Evolutionary conservation across 64 coral and sea anemone species (phyloP).

Genomic region (Montipora foliosa): DNA sequence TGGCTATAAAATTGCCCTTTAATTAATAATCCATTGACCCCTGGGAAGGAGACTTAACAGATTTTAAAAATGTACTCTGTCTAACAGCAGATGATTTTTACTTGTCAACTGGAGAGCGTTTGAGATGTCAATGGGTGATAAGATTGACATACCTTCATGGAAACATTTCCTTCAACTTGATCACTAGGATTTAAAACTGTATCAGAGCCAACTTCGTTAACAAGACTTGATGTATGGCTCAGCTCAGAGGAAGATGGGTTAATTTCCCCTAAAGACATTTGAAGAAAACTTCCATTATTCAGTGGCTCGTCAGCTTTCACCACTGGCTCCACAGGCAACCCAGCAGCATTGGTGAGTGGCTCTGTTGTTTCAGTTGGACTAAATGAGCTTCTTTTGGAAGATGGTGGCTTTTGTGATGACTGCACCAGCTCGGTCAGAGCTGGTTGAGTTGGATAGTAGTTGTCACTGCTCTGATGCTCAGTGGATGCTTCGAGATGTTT

Average conservation of each 20-base stretch:
- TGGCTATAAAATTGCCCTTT: too few species aligned
- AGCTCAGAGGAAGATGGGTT: neutral
- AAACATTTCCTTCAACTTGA: neutral
- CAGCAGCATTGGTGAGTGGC: neutral
- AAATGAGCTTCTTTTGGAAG: neutral
- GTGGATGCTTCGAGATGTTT: neutral
- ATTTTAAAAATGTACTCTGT: too few species aligned
- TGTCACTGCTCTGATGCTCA: neutral
- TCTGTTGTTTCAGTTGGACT: neutral
- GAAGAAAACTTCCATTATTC: slow-evolving; percentile 9
- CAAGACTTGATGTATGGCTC: neutral
- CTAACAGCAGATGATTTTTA: too few species aligned
- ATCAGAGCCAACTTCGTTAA: neutral
- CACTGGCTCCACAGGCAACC: neutral
- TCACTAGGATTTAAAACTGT: neutral
- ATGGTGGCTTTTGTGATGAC: neutral
- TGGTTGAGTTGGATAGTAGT: neutral
- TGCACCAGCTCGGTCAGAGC: neutral
- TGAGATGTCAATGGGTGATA: neutral
- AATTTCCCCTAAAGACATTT: slow-evolving; percentile 15
- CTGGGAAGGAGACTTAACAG: too few species aligned
- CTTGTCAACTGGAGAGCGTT: too few species aligned
- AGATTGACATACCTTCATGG: neutral
- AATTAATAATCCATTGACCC: too few species aligned
- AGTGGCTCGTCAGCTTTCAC: neutral